A percentile compares a stretch with the other conserved stretches of the same genome.
phyloP scores from a whole-genome alignment of 2,113 vertebrate genomes.

The Physeter macrocephalus region DNA sequence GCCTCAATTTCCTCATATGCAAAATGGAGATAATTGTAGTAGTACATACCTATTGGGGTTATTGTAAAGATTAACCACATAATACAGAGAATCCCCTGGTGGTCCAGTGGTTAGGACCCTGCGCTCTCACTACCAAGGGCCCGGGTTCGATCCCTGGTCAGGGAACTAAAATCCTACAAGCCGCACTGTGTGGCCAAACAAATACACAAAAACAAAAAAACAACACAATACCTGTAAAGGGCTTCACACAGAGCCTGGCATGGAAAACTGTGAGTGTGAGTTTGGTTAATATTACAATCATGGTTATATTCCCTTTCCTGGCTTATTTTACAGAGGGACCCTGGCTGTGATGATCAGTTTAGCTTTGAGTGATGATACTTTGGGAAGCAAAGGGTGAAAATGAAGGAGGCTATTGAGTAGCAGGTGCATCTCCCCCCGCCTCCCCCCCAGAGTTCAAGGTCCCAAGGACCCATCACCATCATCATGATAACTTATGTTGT shows the following conservation, averaged over 20 bases:
- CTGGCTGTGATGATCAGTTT: background rate
- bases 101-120: background rate
- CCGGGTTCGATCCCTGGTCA: background rate
- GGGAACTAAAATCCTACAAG: background rate
- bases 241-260: background rate
- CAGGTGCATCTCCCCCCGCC: background rate
- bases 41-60: background rate
- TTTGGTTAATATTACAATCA: background rate
- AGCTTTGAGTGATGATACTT: background rate
- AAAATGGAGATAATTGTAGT: background rate
- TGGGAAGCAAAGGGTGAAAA: background rate
- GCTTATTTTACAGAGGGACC: background rate
- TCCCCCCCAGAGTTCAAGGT: background rate
- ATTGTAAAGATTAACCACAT: background rate
- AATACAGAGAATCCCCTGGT: background rate
- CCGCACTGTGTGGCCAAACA: background rate
- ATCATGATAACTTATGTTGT: too few species aligned
- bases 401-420: background rate
- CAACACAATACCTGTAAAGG: background rate
- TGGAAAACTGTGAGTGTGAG: background rate
- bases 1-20: background rate
- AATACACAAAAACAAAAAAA: background rate
- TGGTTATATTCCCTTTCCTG: background rate
- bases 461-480: background rate
- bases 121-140: background rate